These are phyloP conservation scores for Lepidotrigona ventralis DNA, from an alignment of 1,140 invertebrate genomes.

Conservation along the genomic window DNA sequence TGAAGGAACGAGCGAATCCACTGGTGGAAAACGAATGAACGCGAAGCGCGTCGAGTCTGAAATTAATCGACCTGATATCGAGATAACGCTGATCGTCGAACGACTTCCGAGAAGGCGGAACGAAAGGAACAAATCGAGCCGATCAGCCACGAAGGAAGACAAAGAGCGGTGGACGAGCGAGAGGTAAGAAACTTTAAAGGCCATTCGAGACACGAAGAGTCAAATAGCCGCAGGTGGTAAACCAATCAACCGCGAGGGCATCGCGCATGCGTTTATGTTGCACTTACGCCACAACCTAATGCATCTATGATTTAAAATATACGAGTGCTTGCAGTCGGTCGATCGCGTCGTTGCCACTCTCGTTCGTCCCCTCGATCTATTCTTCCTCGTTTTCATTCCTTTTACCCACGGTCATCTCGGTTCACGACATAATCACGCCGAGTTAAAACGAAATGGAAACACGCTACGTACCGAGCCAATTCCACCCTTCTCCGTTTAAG, in stretches of 20 bases:
- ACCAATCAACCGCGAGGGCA: constrained; percentile 48
- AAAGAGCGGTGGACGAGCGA: not conserved
- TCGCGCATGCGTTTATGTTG: constrained; percentile 40
- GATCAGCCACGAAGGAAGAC: not conserved
- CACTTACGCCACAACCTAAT: constrained; percentile 33
- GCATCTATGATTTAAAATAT: constrained; percentile 13
- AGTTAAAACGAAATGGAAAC: constrained; percentile 15
- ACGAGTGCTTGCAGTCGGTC: not conserved
- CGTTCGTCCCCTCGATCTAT: not conserved
- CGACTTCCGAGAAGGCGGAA: constrained; percentile 9
- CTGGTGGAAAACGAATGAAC: not conserved
- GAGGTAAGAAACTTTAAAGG: constrained; percentile 29
- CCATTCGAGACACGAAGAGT: constrained; percentile 30
- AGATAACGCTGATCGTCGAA: constrained; percentile 12
- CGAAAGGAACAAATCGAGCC: not conserved
- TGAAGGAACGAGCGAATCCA: too few species aligned
- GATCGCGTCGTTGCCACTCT: not conserved
- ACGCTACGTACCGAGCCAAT: too few species aligned
- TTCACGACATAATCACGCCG: not conserved
- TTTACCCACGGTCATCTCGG: too few species aligned
- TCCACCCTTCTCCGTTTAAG: too few species aligned
- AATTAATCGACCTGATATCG: constrained; percentile 31
- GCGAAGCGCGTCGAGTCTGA: constrained; percentile 4
- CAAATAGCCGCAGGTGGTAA: constrained; percentile 53
- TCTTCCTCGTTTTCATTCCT: not conserved